phyloP scores from a whole-genome alignment of 1,140 invertebrate genomes.

The Nasonia vitripennis region DNA sequence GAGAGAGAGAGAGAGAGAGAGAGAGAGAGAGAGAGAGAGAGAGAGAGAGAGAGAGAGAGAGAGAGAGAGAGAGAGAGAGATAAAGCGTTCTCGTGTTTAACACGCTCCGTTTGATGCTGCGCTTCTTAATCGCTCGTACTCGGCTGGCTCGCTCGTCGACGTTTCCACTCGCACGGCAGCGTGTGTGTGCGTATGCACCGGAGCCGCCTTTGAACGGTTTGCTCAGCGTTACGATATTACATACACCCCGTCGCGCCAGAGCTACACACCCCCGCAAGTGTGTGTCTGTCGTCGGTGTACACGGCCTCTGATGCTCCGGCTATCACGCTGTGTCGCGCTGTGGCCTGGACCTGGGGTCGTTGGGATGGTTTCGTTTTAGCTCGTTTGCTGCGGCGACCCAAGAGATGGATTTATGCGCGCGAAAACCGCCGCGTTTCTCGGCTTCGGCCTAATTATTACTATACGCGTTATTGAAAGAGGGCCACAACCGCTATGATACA shows the following conservation, averaged over 20 bases:
- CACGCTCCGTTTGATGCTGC: slow-evolving; percentile 32
- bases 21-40: too few species aligned
- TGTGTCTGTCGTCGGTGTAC: too few species aligned
- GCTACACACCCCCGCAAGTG: too few species aligned
- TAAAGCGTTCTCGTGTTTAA: neutral
- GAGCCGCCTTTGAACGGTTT: slow-evolving; percentile 21
- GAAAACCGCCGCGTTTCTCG: too few species aligned
- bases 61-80: slow-evolving; percentile 8
- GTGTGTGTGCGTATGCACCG: neutral
- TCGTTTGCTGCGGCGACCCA: neutral
- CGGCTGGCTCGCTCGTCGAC: neutral
- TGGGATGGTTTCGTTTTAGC: neutral
- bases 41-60: neutral
- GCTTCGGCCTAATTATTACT: too few species aligned
- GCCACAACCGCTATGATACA: too few species aligned
- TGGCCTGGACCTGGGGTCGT: neutral
- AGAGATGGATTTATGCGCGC: too few species aligned
- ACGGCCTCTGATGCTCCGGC: too few species aligned
- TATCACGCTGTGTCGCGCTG: too few species aligned
- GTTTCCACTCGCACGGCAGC: neutral
- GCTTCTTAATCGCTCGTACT: slow-evolving; percentile 22
- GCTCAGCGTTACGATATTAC: slow-evolving; percentile 11
- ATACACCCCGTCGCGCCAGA: neutral
- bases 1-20: too few species aligned
- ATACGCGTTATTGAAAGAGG: too few species aligned